Base-by-base conservation (phyloP, 2,113 vertebrate species). In the Condylura cristata region DNA sequence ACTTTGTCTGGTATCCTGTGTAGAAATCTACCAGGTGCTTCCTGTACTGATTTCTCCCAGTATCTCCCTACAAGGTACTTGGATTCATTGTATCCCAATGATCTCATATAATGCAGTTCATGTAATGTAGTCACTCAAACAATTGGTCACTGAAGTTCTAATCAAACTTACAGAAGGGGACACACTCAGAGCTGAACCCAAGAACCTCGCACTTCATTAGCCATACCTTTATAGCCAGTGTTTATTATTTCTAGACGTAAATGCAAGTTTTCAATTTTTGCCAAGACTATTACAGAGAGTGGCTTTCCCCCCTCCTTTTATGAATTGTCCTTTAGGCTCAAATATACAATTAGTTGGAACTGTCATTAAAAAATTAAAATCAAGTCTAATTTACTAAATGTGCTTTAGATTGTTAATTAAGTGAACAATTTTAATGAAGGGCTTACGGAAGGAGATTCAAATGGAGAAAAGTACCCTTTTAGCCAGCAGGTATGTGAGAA, bases 181-280 rank as follows among this genome's bases (percentile, higher is more conserved):
- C 16, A 58, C 37, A 95, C 89, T 97, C 37, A 72, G 70, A 89
- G 95, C 34, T 71, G 96, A 97, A 96, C 94, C 94, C 95, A 93
- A 94, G 96, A 95, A 96, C 95, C 86, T 97, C 95, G 92, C 83
- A 14, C 24, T 96, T 95, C 79, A 92, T 96, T 92, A 94, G 74
- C 66, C 89, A 66, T 96, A 97, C 89, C 96, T 97, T 95, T 71
- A 95, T 83, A 70, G 75, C 53, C 30, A 51, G 48, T 94, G 93
- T 96, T 95, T 97, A 95, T 93, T 96, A 94, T 97, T 97, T 87
- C 93, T 91, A 94, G 92, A 97, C 93, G 96, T 98, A 97, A 98
- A 97, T 0, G 4, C 79, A 88, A 96, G 85, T 80, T 94, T 98
- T 95, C 92, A 93, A 81, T 96, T 93, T 95, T 96, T 95, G 96